Evolutionary conservation across 1,140 invertebrate genomes (phyloP).

Genomic region (Drosophila nigrodunni): DNA sequence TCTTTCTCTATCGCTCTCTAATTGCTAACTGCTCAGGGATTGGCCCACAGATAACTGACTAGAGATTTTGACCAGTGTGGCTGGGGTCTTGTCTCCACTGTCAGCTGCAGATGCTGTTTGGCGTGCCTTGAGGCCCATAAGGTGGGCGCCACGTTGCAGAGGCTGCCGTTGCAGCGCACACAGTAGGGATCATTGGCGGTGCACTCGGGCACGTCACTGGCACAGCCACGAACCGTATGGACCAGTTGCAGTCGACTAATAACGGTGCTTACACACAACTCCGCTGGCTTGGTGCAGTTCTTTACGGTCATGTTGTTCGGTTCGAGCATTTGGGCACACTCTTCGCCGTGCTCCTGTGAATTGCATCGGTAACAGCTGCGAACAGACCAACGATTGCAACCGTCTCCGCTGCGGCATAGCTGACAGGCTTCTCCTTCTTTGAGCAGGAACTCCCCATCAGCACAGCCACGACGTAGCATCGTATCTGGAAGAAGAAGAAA

Average conservation of each 20-base stretch:
- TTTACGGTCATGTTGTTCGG: slow-evolving; percentile 37
- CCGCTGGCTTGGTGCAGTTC: slow-evolving; percentile 57
- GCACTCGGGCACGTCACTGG: slow-evolving; percentile 67
- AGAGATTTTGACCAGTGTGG: not conserved
- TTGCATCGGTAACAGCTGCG: slow-evolving; percentile 75
- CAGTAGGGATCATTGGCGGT: slow-evolving; percentile 73
- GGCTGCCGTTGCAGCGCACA: slow-evolving; percentile 72
- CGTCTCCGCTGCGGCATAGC: slow-evolving; percentile 59
- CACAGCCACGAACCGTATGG: slow-evolving; percentile 72
- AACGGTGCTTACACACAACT: slow-evolving; percentile 75
- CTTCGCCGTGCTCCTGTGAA: slow-evolving; percentile 50
- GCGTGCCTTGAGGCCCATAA: slow-evolving; percentile 36
- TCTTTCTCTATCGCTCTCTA: not conserved
- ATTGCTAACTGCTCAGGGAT: slow-evolving; percentile 23
- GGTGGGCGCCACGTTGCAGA: slow-evolving; percentile 69
- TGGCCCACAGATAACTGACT: slow-evolving; percentile 24
- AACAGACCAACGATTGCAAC: slow-evolving; percentile 67
- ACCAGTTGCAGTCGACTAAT: slow-evolving; percentile 58
- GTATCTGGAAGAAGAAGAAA: slow-evolving; percentile 43
- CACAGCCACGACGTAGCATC: slow-evolving; percentile 65
- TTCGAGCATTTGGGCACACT: slow-evolving; percentile 58
- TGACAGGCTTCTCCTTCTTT: slow-evolving; percentile 58
- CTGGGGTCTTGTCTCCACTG: not conserved
- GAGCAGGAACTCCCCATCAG: slow-evolving; percentile 39
- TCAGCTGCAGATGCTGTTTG: not conserved